phyloP scores from a whole-genome alignment of 2,888 invertebrate species.

The Girardia tigrina region DNA sequence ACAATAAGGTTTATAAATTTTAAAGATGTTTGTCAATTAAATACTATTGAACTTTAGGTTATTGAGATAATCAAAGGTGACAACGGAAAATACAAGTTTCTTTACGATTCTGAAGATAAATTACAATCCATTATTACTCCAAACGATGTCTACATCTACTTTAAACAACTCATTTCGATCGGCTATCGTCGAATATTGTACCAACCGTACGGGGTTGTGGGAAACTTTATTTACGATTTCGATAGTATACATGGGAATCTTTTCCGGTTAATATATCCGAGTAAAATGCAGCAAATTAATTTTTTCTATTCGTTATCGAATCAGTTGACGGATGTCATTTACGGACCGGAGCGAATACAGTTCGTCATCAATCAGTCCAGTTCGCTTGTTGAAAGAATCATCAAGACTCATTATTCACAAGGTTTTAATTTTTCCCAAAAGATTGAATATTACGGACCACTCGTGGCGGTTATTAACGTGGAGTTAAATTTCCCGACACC shows the following conservation, averaged over 20 bases:
- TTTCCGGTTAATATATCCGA: constrained; percentile 16
- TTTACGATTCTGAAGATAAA: background rate
- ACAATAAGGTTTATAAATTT: background rate
- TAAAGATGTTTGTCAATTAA: background rate
- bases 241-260: background rate
- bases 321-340: background rate
- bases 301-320: background rate
- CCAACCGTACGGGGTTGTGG: background rate
- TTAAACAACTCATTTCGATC: background rate
- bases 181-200: background rate
- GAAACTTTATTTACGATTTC: background rate
- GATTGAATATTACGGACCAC: background rate
- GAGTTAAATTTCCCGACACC: background rate
- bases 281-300: constrained; percentile 2
- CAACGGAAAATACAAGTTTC: background rate
- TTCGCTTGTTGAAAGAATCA: background rate
- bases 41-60: background rate
- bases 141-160: background rate
- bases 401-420: background rate
- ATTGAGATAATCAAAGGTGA: background rate
- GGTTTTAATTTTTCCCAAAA: background rate
- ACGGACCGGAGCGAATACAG: background rate
- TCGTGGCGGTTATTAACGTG: background rate
- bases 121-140: background rate
- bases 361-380: background rate